phyloP scores from a whole-genome alignment of 2,797 vertebrate species.

The Chaenodraco wilsoni region DNA sequence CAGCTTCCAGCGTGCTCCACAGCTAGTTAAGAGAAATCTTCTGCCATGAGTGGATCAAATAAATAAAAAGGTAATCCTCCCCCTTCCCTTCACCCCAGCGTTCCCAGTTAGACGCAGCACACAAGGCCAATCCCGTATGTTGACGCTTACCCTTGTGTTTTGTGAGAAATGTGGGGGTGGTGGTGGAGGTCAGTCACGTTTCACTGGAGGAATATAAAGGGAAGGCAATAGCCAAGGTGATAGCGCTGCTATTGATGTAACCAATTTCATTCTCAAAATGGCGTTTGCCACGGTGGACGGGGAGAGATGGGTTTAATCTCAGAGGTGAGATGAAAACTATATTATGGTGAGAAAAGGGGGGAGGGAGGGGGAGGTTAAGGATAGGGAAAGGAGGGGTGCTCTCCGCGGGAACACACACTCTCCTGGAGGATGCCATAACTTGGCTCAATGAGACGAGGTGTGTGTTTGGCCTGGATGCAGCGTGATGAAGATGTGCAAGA shows the following conservation, averaged over 20 bases:
- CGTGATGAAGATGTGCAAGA: background rate
- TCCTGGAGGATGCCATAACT: conserved; percentile 38
- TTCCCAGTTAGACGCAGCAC: conserved; percentile 61
- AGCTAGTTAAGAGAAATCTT: conserved; percentile 59
- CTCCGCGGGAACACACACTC: conserved; percentile 45
- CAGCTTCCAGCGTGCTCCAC: conserved; percentile 34
- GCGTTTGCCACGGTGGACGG: conserved; percentile 80
- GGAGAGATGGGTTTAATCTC: conserved; percentile 84
- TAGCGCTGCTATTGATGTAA: conserved; percentile 82
- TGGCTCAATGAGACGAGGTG: conserved; percentile 23
- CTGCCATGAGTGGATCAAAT: conserved; percentile 62
- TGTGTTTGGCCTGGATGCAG: conserved; percentile 39
- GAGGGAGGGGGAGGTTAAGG: conserved; percentile 45
- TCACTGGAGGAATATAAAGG: conserved; percentile 81
- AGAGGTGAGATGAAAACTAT: conserved; percentile 84
- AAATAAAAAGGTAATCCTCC: conserved; percentile 70
- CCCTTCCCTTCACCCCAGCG: conserved; percentile 53
- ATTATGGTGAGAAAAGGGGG: conserved; percentile 75
- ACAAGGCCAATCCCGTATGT: conserved; percentile 65
- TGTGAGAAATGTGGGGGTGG: conserved; percentile 68
- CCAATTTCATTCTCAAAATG: conserved; percentile 86
- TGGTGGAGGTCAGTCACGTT: conserved; percentile 77
- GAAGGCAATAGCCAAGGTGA: conserved; percentile 83
- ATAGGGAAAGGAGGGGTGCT: conserved; percentile 58
- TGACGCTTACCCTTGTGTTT: conserved; percentile 61